A percentile compares a stretch with the other conserved stretches of the same genome.
These are phyloP conservation scores for Megaleporinus macrocephalus DNA, from an alignment of 2,113 vertebrate species.

Conservation along the genomic window DNA sequence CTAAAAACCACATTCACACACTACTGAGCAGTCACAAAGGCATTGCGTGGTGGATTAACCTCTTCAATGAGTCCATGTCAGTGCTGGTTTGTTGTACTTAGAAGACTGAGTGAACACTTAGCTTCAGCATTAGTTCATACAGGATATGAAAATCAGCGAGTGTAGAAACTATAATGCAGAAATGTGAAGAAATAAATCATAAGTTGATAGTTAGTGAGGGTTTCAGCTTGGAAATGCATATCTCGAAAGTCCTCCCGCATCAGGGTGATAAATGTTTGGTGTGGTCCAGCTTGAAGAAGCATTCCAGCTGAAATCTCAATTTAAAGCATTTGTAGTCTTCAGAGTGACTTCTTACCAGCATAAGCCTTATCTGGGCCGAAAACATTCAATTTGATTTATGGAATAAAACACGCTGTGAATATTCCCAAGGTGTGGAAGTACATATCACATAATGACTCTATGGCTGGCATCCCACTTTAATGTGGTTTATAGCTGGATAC, in stretches of 20 bases:
- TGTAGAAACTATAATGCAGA: background rate
- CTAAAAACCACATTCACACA: conserved; percentile 50
- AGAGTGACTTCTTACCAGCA: background rate
- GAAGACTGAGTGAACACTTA: background rate
- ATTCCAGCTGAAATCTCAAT: conserved; percentile 7
- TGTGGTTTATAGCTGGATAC: conserved; percentile 59
- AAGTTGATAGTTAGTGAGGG: background rate
- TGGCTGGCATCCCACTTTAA: conserved; percentile 24
- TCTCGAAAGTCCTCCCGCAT: background rate
- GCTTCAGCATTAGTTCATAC: background rate
- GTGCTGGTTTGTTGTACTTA: background rate
- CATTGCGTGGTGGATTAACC: conserved; percentile 57
- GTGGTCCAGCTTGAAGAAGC: conserved; percentile 3
- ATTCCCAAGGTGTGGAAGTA: conserved; percentile 28
- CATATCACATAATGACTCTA: conserved; percentile 34
- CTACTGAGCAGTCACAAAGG: conserved; percentile 52
- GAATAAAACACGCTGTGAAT: conserved; percentile 24
- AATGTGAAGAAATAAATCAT: background rate
- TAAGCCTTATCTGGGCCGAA: conserved; percentile 1
- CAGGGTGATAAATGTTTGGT: background rate
- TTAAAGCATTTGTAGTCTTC: background rate
- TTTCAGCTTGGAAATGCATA: background rate
- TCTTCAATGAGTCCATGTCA: conserved; percentile 53
- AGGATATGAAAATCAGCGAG: background rate
- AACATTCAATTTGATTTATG: conserved; percentile 40